A percentile compares a stretch with the other conserved stretches of the same genome.
Conservation (phyloP, 2,113 vertebrate genomes). For the Tragelaphus scriptus region DNA sequence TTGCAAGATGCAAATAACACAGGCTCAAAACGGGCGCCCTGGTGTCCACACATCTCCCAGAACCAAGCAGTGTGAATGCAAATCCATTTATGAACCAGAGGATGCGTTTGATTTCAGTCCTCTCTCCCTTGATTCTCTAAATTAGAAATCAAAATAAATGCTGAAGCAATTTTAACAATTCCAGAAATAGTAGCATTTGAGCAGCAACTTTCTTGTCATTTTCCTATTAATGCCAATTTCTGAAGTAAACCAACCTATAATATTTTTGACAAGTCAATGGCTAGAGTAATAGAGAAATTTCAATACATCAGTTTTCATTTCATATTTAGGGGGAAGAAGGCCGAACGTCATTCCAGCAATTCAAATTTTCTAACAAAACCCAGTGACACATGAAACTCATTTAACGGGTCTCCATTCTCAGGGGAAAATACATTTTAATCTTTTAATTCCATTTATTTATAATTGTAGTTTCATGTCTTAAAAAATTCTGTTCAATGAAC, state of each 20-base stretch:
- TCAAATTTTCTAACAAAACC: conserved; percentile 37
- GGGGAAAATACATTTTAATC: conserved; percentile 2
- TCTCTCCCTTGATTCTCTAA: conserved; percentile 36
- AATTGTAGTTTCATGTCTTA: conserved; percentile 6
- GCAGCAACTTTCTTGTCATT: conserved; percentile 43
- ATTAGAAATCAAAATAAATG: conserved; percentile 36
- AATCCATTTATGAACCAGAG: conserved; percentile 40
- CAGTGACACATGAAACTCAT: conserved; percentile 39
- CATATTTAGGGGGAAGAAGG: not conserved
- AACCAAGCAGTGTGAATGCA: not conserved
- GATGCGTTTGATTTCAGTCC: conserved; percentile 36
- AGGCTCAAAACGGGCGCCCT: not conserved
- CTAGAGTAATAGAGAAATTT: conserved; percentile 67
- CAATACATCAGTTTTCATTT: conserved; percentile 50
- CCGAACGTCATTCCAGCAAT: conserved; percentile 1
- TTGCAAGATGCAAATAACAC: conserved; percentile 26
- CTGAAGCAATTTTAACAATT: conserved; percentile 32
- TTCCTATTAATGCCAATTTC: conserved; percentile 67
- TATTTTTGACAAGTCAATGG: conserved; percentile 58
- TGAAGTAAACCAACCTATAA: conserved; percentile 53
- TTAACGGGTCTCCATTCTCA: not conserved
- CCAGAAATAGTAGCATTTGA: conserved; percentile 31
- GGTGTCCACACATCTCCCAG: not conserved
- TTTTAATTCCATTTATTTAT: conserved; percentile 34
- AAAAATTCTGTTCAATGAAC: not conserved